phyloP scores from a whole-genome alignment of 2,888 invertebrate species.

The Therioaphis trifolii region DNA sequence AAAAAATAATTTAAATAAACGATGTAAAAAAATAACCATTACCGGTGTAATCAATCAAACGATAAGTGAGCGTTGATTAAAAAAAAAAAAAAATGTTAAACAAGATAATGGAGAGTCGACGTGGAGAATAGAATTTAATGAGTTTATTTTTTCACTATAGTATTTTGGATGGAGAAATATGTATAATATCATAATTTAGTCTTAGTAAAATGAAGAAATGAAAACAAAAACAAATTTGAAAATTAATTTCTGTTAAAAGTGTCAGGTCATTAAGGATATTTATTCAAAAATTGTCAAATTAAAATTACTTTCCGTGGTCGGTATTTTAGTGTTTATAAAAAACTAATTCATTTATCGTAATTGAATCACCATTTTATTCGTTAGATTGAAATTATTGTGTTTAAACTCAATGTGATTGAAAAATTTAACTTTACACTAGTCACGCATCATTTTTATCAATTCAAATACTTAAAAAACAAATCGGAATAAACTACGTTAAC shows the following conservation, averaged over 20 bases:
- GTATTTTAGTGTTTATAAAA: too few species aligned
- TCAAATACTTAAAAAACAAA: constrained; percentile 18
- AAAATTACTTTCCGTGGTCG: too few species aligned
- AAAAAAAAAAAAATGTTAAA: constrained; percentile 13
- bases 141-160: background rate
- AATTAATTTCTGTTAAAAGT: background rate
- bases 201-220: background rate
- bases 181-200: constrained; percentile 5
- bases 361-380: background rate
- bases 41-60: constrained; percentile 43
- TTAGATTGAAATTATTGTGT: background rate
- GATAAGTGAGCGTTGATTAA: background rate
- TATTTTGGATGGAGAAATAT: background rate
- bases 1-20: background rate
- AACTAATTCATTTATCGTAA: background rate
- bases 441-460: background rate
- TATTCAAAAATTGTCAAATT: background rate
- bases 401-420: background rate
- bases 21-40: background rate
- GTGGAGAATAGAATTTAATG: constrained; percentile 5
- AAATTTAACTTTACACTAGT: background rate
- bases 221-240: background rate
- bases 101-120: background rate
- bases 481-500: background rate
- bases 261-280: background rate